phyloP scores from a whole-genome alignment of 2,113 vertebrate species.

The cattle (Bos taurus) region ARS-UCD2.0 NC_037328.1:131909001-131909500 shows the following conservation, averaged over 20 bases:
- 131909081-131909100: background rate
- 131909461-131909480: background rate
- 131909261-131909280: background rate
- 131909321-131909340: background rate
- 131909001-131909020: background rate
- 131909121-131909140: background rate
- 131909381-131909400: background rate
- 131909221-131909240: background rate
- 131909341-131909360: background rate
- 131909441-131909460: background rate
- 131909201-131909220: background rate
- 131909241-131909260: background rate
- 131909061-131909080: background rate
- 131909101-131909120: background rate
- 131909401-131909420: background rate
- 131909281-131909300: background rate
- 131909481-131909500: background rate
- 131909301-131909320: background rate
- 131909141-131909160: background rate
- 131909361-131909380: background rate
- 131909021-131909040: background rate
- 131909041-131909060: background rate
- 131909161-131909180: background rate
- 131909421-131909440: background rate
- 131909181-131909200: background rate